These are phyloP conservation scores for Mythimna loreyi DNA, from an alignment of 2,888 invertebrate species.

Conservation along the genomic window DNA sequence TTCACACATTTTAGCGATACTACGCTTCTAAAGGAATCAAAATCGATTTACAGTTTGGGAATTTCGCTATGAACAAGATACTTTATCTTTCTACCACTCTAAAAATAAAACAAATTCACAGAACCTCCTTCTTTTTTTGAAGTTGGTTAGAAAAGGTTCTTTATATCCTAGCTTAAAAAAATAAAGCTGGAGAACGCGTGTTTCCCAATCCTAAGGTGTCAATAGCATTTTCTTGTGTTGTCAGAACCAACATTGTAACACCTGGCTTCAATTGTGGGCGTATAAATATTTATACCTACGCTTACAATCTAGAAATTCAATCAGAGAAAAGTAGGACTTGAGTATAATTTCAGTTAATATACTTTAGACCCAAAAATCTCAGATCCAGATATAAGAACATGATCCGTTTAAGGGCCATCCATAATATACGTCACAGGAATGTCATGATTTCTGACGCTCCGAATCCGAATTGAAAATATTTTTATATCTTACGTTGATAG, in stretches of 20 bases:
- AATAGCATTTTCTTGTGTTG: neutral
- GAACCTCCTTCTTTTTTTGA: too few species aligned
- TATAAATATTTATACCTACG: conserved; percentile 4
- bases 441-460: too few species aligned
- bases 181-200: neutral
- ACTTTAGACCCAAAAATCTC: neutral
- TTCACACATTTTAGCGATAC: too few species aligned
- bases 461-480: too few species aligned
- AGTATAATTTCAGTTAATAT: neutral
- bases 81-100: too few species aligned
- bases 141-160: neutral
- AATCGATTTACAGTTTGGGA: neutral
- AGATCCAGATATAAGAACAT: conserved; percentile 3
- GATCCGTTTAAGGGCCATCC: neutral
- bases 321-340: neutral
- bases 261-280: conserved; percentile 9
- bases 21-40: too few species aligned
- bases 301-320: conserved; percentile 20
- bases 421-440: too few species aligned
- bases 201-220: neutral
- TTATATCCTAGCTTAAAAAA: neutral
- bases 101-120: neutral
- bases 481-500: too few species aligned
- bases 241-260: conserved; percentile 9
- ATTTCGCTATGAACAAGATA: neutral